Evolutionary conservation across 2,888 invertebrate genomes (phyloP), one percentile per base, ranked within the genome.

Genomic region (Leptopilina drosophilae): DNA sequence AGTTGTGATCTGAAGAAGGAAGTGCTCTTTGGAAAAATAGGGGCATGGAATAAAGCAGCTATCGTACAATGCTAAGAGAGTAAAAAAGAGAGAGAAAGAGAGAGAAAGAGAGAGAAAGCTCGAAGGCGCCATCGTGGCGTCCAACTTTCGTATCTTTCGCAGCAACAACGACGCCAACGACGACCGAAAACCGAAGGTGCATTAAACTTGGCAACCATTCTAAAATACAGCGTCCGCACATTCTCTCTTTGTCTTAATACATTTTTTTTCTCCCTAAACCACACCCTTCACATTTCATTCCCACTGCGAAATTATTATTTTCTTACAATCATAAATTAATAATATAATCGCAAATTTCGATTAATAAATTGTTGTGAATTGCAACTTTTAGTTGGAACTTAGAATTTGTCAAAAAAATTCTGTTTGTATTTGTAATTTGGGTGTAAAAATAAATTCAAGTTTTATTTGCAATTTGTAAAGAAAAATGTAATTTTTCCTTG

Each of bases 51-150:
- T 73, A 73, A 73, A 73, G 73, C 73, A 73, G 73, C 6, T 5
- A 73, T 9, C 33, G 83, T 79, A 80, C 77, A 80, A 77, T 81
- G 49, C 49, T 49, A 49, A 65, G 56, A 12, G 56, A 12, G 56
- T 11, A 77, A 78, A 42, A 77, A 69, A 73, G 64, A 62, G 77
- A 81, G 83, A 79, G 77, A 81, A 1, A 49, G 8, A 78, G n/a
- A n/a, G n/a, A n/a, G n/a, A n/a, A n/a, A n/a, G 84, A 33, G 33
- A 33, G 84, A 87, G 85, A 81, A 85, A 85, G 84, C 69, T 85
- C 77, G 81, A 79, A 84, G 90, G 89, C 90, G 90, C 90, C 90
- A 87, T 82, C 82, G 82, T 82, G 90, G 87, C 89, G 89, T 87
- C 87, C 84, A 83, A 85, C 83, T 84, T 84, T 83, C 64, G 79